phyloP scores from a whole-genome alignment of 2,113 vertebrate genomes.

The Plecotus auritus region DNA sequence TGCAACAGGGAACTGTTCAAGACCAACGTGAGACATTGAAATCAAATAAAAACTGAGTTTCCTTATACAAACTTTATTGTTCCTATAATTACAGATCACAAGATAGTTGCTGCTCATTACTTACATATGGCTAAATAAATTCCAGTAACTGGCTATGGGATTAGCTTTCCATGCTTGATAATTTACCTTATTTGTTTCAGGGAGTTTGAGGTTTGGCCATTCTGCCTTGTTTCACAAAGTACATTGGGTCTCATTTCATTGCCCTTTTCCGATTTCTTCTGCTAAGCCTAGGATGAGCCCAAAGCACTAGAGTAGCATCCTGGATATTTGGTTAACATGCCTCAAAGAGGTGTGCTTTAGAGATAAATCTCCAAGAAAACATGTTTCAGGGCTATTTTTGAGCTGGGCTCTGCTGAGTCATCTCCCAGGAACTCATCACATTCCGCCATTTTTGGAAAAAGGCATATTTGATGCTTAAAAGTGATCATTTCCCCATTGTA shows the following conservation, averaged over 20 bases:
- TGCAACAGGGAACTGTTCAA: neutral
- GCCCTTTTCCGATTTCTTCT: neutral
- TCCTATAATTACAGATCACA: neutral
- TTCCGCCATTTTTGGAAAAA: neutral
- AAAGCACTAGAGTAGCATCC: neutral
- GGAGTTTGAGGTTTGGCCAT: neutral
- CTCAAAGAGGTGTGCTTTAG: neutral
- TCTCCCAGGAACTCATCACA: neutral
- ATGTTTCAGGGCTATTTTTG: neutral
- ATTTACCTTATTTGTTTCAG: neutral
- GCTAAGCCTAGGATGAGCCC: neutral
- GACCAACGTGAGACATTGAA: neutral
- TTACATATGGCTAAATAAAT: neutral
- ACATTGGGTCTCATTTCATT: neutral
- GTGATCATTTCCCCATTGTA: neutral
- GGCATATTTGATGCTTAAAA: neutral
- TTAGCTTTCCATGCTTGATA: neutral
- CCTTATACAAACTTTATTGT: constrained; percentile 46
- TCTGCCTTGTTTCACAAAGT: neutral
- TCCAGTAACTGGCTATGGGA: neutral
- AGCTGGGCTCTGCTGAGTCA: neutral
- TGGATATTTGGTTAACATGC: neutral
- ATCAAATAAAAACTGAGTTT: neutral
- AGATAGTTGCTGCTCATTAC: neutral
- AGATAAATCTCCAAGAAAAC: neutral